Evolutionary conservation across 2,113 vertebrate genomes (phyloP).

Genomic region (Spea multiplicata): DNA sequence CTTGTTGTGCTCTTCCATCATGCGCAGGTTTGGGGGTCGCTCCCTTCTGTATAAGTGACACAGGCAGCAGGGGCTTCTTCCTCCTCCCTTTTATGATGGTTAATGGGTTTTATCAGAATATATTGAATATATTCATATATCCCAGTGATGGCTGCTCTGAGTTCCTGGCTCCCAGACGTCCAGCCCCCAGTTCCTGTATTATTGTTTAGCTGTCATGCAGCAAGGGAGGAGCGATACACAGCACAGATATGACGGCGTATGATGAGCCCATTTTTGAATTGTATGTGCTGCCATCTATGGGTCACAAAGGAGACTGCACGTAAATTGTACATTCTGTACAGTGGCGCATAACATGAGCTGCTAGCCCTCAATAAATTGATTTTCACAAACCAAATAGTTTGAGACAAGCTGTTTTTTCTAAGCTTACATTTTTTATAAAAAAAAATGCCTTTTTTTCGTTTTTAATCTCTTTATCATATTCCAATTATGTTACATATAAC

Average conservation of each 20-base stretch:
- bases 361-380: too few relatives aligned
- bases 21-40: background rate
- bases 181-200: slow-evolving; percentile 7
- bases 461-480: too few relatives aligned
- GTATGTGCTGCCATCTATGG: slow-evolving; percentile 1
- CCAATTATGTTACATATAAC: too few relatives aligned
- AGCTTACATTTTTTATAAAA: too few relatives aligned
- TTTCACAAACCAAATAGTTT: too few relatives aligned
- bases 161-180: background rate
- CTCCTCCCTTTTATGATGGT: background rate
- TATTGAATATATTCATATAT: background rate
- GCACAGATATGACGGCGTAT: background rate
- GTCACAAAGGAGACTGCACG: background rate
- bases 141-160: background rate
- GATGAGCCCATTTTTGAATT: background rate
- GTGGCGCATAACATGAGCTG: too few relatives aligned
- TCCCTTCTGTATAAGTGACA: too few relatives aligned
- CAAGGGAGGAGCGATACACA: background rate
- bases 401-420: too few relatives aligned
- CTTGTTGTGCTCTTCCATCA: slow-evolving; percentile 24
- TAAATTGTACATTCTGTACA: too few relatives aligned
- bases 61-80: background rate
- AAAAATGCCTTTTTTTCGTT: too few relatives aligned
- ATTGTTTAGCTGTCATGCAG: background rate
- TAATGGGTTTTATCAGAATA: too few relatives aligned